Base-by-base conservation (phyloP, 2,113 vertebrate genomes). In the Passer domesticus region DNA sequence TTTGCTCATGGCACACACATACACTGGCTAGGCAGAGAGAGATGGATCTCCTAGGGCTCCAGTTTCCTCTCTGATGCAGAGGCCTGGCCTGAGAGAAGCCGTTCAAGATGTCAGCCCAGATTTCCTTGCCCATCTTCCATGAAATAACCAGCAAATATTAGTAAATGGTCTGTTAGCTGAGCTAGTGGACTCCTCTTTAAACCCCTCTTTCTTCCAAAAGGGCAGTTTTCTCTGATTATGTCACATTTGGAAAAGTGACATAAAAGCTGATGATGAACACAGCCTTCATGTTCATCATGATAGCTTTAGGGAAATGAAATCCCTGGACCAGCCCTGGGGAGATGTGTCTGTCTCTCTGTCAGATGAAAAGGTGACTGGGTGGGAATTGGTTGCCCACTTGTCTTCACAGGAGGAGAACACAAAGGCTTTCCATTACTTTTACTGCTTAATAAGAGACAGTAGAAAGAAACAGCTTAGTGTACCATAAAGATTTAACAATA, bases 41-140 rank as follows among this genome's bases (percentile, higher is more conserved):
- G 11, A 8, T 30, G 43, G 22, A 53, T n/a, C 56, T 87, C 47
- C 53, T 0, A 0, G 14, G 16, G 11, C 50, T 63, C 59, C 49
- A 60, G n/a, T 47, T 31, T 89, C 13, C 13, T 55, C 47, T 87
- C 64, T 77, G 60, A 63, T 84, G 52, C 16, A 62, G 62, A 80
- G 22, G 13, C 35, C 68, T 43, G 39, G 59, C 33, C 33, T 83
- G 60, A 41, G 23, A 41, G 33, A 92, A 85, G 37, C 14, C 33
- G 20, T 70, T 64, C 2, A 4, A 83, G 66, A 87, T 6, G 4
- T 16, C n/a, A 41, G 16, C 12, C 20, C 30, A 46, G 15, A 20
- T 87, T 91, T 33, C 28, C 19, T 69, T 82, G 17, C 31, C 23
- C 27, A 41, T 81, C 46, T 55, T 25, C 33, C 66, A 59, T 53